Evolutionary conservation across 1,140 invertebrate species (phyloP), one percentile per base, ranked within the genome.

Genomic region (Varroa destructor): DNA sequence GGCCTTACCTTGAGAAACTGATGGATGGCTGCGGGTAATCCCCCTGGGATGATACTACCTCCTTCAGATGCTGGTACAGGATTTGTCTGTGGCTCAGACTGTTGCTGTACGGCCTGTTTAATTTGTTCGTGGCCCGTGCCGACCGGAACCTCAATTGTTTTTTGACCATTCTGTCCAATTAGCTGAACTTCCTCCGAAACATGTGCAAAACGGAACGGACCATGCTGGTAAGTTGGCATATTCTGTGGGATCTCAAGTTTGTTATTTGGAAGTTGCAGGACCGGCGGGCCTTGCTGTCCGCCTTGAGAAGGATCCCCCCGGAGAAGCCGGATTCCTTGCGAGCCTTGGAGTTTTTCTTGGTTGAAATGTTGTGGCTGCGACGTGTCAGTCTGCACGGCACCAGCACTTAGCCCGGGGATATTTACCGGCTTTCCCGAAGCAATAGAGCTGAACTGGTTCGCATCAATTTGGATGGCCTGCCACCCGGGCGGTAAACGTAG

Each of bases 391-490:
- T 67, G 61, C 14, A 67, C 61, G 8, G 61, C 12, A 25, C 61
- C 61, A 37, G 40, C 40, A 37, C 61, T 37, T 12, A 67, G 61
- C 12, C 61, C 61, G 2, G 61, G 61, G 46, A 67, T 67, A 8
- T 67, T 46, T 12, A 67, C 46, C 36, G 61, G 61, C 46, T 67
- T 67, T 67, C 61, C 61, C 37, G 61, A 67, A 1, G 61, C 61
- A 3, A 67, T 67, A 1, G 61, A 67, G 40, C 46, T 67, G 61
- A 67, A 67, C 8, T 67, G 61, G 46, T 67, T 67, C 10, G 61
- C 61, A 67, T 67, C 61, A 37, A 67, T 67, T 8, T 67, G 61
- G 61, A 67, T 67, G 40, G 61, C 61, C 46, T 67, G 61, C 61
- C 61, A 67, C 12, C 61, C 61, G 61, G 61, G 61, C 14, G 61